A percentile compares a stretch with the other conserved stretches of the same genome.
Evolutionary conservation across 2,888 invertebrate species (phyloP).

Genomic region (Ichneumoninae sp.): DNA sequence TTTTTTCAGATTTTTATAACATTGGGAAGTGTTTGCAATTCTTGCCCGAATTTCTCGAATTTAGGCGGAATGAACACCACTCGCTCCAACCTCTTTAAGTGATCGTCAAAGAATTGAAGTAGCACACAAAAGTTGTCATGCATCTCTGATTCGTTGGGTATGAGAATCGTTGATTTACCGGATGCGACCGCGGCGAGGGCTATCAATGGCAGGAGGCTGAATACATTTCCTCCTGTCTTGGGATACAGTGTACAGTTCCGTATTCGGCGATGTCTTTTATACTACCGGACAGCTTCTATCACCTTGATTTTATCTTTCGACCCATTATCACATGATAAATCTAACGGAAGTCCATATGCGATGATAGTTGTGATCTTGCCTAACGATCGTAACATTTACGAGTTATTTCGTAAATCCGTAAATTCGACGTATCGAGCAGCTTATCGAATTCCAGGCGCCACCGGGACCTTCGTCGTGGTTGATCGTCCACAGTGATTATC

Average conservation of each 20-base stretch:
- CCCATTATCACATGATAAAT: neutral
- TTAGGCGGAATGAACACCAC: no score
- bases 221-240: slow-evolving; percentile 49
- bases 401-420: no score
- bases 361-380: no score
- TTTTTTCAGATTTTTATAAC: no score
- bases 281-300: slow-evolving; percentile 5
- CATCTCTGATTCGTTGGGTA: neutral
- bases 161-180: slow-evolving; percentile 38
- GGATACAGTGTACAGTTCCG: slow-evolving; percentile 17
- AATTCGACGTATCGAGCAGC: no score
- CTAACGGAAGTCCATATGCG: no score
- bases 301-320: neutral
- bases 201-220: slow-evolving; percentile 49
- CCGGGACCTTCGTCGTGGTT: no score
- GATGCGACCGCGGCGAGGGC: slow-evolving; percentile 48
- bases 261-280: slow-evolving; percentile 7
- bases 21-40: no score
- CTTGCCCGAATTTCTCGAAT: no score
- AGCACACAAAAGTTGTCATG: neutral
- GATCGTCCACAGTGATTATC: no score
- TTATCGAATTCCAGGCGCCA: no score
- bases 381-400: no score
- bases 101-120: neutral
- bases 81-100: neutral